A percentile compares a stretch with the other conserved stretches of the same genome.
Evolutionary conservation across 1,140 invertebrate genomes (phyloP).

Genomic region (Potamilus streckersoni): DNA sequence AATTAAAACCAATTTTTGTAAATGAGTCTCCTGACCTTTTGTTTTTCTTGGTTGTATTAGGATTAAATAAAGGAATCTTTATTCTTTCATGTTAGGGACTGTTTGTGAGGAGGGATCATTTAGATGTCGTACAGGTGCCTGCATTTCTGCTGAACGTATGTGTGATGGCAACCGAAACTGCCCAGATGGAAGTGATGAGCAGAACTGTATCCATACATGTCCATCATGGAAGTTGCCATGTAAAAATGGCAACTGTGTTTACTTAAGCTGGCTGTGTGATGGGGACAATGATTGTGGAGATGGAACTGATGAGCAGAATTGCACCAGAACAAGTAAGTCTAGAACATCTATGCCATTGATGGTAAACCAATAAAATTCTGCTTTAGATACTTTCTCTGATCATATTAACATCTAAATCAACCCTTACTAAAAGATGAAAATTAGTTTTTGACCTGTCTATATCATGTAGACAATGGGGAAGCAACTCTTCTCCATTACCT

Average conservation of each 20-base stretch:
- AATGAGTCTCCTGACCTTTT: too few relatives aligned
- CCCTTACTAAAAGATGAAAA: too few relatives aligned
- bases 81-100: not conserved
- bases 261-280: conserved; percentile 48
- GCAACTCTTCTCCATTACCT: too few relatives aligned
- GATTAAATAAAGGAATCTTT: too few relatives aligned
- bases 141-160: conserved; percentile 33
- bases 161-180: conserved; percentile 46
- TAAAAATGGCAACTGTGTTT: conserved; percentile 43
- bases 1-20: too few relatives aligned
- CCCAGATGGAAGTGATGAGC: conserved; percentile 31
- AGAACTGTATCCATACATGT: conserved; percentile 16
- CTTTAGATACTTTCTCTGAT: too few relatives aligned
- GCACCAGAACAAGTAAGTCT: conserved; percentile 14
- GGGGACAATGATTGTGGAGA: conserved; percentile 52
- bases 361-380: too few relatives aligned
- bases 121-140: conserved; percentile 15
- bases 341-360: too few relatives aligned
- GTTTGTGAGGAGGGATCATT: conserved; percentile 12
- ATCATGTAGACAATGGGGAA: too few relatives aligned
- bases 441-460: too few relatives aligned
- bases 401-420: too few relatives aligned
- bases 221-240: conserved; percentile 31
- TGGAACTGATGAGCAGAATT: conserved; percentile 65
- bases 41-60: too few relatives aligned